Evolutionary conservation across 2,113 vertebrate species (phyloP).

Genomic region (Istiophorus platypterus): DNA sequence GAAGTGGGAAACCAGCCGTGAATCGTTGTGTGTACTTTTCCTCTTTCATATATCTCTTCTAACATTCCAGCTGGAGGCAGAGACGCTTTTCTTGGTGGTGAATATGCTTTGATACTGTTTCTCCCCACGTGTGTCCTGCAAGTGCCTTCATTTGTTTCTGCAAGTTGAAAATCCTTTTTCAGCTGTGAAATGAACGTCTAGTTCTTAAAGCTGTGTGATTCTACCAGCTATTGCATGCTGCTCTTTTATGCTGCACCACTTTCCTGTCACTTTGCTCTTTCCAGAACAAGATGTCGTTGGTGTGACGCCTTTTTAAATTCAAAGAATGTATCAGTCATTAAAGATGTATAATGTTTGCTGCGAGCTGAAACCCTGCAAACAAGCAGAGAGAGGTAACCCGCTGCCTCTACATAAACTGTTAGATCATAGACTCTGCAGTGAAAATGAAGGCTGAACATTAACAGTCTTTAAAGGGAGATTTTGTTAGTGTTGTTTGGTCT

Average conservation of each 20-base stretch:
- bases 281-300: slow-evolving; percentile 35
- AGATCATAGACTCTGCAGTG: slow-evolving; percentile 25
- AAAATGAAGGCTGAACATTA: slow-evolving; percentile 22
- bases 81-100: neutral
- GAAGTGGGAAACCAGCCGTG: slow-evolving; percentile 14
- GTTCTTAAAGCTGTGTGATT: slow-evolving; percentile 2
- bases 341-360: slow-evolving; percentile 35
- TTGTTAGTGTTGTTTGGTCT: slow-evolving; percentile 2
- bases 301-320: slow-evolving; percentile 38
- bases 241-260: slow-evolving; percentile 4
- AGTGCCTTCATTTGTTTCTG: slow-evolving; percentile 27
- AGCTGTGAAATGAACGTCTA: slow-evolving; percentile 13
- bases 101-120: slow-evolving; percentile 5
- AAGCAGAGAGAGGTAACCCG: slow-evolving; percentile 9
- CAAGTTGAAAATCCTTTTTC: slow-evolving; percentile 9
- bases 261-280: slow-evolving; percentile 33
- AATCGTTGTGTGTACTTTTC: slow-evolving; percentile 2
- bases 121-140: neutral
- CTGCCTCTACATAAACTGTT: neutral
- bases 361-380: slow-evolving; percentile 23
- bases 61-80: neutral
- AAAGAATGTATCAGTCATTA: slow-evolving; percentile 43
- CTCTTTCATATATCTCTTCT: neutral
- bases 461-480: slow-evolving; percentile 19
- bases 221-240: neutral